A percentile compares a stretch with the other conserved stretches of the same genome.
Evolutionary conservation across 1,140 invertebrate species (phyloP).

Genomic region (Octopus sinensis): DNA sequence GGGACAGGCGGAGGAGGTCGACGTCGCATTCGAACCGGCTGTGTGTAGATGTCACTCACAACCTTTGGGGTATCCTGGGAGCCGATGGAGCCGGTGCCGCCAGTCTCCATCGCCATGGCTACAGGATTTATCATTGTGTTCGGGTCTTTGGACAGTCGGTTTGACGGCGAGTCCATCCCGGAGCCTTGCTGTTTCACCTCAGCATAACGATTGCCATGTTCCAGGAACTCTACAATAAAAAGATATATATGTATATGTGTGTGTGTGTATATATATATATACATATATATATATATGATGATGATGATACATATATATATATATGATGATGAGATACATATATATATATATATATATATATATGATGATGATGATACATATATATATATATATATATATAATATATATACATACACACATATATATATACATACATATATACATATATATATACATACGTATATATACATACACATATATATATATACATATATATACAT

Average conservation of each 20-base stretch:
- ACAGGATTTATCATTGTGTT: too few relatives aligned
- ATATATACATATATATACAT: too few relatives aligned
- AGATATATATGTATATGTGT: background rate
- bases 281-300: too few relatives aligned
- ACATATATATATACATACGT: too few relatives aligned
- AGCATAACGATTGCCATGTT: background rate
- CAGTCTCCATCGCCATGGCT: background rate
- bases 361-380: too few relatives aligned
- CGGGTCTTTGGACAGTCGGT: background rate
- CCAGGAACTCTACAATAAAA: background rate
- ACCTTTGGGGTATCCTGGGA: background rate
- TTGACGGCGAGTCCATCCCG: background rate
- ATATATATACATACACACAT: too few relatives aligned
- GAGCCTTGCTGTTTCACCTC: background rate
- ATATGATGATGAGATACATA: too few relatives aligned
- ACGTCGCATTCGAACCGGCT: background rate
- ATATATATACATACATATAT: too few relatives aligned
- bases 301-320: too few relatives aligned
- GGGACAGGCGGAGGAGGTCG: background rate
- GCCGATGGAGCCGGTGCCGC: background rate
- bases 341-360: too few relatives aligned
- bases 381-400: too few relatives aligned
- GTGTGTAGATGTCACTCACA: conserved; percentile 1
- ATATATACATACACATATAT: too few relatives aligned
- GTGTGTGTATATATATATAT: background rate